Evolutionary conservation across 2,888 invertebrate genomes (phyloP), one percentile per base, ranked within the genome.

Genomic region (Pelosia muscerda): DNA sequence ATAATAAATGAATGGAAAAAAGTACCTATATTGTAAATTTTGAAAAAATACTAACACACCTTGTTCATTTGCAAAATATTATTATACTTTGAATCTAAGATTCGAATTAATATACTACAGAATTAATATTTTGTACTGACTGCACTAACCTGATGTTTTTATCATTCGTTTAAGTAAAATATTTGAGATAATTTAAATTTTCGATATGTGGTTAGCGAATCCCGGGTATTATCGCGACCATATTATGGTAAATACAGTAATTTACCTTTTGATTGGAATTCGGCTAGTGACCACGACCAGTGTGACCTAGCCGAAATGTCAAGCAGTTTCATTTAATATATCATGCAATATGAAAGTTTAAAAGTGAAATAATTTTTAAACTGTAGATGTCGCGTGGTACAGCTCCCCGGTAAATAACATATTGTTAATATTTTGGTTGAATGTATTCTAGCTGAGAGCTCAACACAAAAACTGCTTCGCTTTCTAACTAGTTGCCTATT

Each of bases 91-190:
- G 49, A 49, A 9, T 49, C n/a, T 9, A 49, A 8, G 8, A 49
- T 49, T 49, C n/a, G 9, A 19, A 42, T n/a, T n/a, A 42, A 42
- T 49, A 49, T 1, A n/a, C n/a, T n/a, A n/a, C n/a, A 49, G n/a
- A n/a, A 49, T n/a, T 49, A 49, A 63, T 28, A 19, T 76, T 66
- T 72, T 68, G 65, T 74, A 34, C 59, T 49, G 63, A 79, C 66
- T 76, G 76, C 75, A 69, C 58, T 49, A 49, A 68, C 70, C 57
- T 73, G 66, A 66, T 66, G 2, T 61, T 8, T n/a, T 31, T n/a
- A 25, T 10, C 34, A 34, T 22, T 4, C 34, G 59, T 53, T 62
- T 62, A 53, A 26, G 62, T 49, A 10, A 31, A 62, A 53, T 62
- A 26, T 11, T 62, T 53, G 8, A 2, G 15, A 22, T 19, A 42